These are phyloP conservation scores for Atrina japonica DNA, from an alignment of 2,888 invertebrate species.

Conservation along the genomic window DNA sequence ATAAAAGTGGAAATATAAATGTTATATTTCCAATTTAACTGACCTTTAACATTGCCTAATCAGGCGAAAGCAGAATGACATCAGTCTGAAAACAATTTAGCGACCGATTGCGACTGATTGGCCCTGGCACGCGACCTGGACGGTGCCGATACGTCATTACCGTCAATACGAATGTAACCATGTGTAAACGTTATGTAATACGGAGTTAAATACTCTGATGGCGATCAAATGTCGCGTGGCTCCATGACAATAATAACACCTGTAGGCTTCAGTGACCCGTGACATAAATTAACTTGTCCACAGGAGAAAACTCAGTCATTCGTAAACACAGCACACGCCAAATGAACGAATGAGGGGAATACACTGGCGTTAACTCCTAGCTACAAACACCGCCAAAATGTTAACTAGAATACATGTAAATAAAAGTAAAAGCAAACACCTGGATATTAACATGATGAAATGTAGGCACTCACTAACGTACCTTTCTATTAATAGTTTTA, in stretches of 20 bases:
- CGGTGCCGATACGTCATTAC: background rate
- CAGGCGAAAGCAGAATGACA: background rate
- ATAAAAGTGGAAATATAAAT: background rate
- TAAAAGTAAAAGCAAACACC: too few relatives aligned
- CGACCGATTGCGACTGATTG: slow-evolving; percentile 6
- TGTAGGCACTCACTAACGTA: too few relatives aligned
- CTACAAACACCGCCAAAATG: too few relatives aligned
- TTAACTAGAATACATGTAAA: too few relatives aligned
- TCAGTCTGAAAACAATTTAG: background rate
- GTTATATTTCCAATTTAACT: slow-evolving; percentile 1
- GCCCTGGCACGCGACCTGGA: slow-evolving; percentile 3
- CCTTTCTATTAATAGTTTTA: too few relatives aligned
- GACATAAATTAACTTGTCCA: background rate
- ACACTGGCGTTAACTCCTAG: too few relatives aligned
- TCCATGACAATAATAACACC: slow-evolving; percentile 5
- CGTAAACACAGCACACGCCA: too few relatives aligned
- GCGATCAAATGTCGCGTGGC: slow-evolving; percentile 9
- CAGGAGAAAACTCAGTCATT: too few relatives aligned
- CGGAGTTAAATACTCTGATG: background rate
- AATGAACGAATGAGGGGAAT: too few relatives aligned
- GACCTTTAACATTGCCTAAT: slow-evolving; percentile 1
- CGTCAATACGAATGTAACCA: background rate
- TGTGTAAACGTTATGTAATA: slow-evolving; percentile 6
- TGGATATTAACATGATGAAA: too few relatives aligned
- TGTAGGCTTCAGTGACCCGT: background rate